Percentiles rank a stretch among this genome's conserved stretches.
These are phyloP conservation scores for Halictus quadricinctus DNA, from an alignment of 2,888 invertebrate species.

Conservation along the genomic window DNA sequence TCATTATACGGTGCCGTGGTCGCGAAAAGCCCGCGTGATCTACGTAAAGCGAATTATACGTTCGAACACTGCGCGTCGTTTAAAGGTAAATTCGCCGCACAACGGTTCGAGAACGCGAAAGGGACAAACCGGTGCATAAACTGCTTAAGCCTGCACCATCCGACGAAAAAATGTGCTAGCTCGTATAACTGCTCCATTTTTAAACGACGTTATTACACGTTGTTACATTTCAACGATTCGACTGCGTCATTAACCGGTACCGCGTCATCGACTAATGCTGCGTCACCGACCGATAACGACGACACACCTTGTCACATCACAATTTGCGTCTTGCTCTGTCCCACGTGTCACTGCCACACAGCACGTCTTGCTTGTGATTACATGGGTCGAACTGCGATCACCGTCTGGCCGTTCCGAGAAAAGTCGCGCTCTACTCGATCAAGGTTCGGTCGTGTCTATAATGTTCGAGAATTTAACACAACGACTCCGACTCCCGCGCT, in stretches of 20 bases:
- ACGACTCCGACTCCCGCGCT: background rate
- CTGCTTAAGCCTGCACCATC: background rate
- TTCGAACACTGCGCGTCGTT: background rate
- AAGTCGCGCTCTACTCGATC: background rate
- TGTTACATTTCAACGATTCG: background rate
- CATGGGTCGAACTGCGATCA: conserved; percentile 1
- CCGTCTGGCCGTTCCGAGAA: background rate
- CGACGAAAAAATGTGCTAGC: background rate
- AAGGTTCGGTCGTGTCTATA: background rate
- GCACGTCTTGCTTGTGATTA: background rate
- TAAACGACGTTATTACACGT: background rate
- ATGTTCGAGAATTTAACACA: background rate
- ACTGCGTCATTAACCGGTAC: no score
- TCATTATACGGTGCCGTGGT: background rate
- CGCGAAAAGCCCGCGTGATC: background rate
- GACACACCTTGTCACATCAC: no score
- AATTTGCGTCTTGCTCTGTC: no score
- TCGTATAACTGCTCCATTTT: background rate
- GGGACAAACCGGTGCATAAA: background rate
- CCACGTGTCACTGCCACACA: background rate
- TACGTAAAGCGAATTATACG: background rate
- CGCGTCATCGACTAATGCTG: no score
- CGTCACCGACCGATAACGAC: no score
- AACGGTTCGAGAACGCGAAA: background rate
- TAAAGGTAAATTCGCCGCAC: background rate